Evolutionary conservation across 2,888 invertebrate species (phyloP).

Genomic region (Saturnia pavonia): DNA sequence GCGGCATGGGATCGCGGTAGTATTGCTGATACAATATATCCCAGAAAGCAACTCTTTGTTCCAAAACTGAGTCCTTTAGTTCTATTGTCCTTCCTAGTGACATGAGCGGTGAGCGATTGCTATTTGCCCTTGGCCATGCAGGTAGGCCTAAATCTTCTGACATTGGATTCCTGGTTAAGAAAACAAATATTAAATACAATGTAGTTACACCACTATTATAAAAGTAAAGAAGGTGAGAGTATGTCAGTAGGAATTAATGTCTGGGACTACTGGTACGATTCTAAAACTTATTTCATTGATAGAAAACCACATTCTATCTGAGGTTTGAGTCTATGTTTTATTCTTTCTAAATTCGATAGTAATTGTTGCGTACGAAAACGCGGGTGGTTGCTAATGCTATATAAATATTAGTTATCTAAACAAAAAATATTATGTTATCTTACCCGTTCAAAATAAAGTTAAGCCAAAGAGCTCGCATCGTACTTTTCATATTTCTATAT

Average conservation of each 20-base stretch:
- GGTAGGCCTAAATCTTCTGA: constrained; percentile 37
- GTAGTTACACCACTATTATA: too few relatives aligned
- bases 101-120: constrained; percentile 43
- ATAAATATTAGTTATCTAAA: too few relatives aligned
- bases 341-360: too few relatives aligned
- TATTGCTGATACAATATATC: constrained; percentile 47
- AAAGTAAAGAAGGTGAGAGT: too few relatives aligned
- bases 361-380: too few relatives aligned
- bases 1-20: constrained; percentile 43
- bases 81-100: constrained; percentile 38
- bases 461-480: constrained; percentile 35
- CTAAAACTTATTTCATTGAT: too few relatives aligned
- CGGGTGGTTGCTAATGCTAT: too few relatives aligned
- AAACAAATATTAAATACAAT: constrained; percentile 18
- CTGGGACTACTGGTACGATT: too few relatives aligned
- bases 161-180: constrained; percentile 44
- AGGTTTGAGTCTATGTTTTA: too few relatives aligned
- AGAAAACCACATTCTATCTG: too few relatives aligned
- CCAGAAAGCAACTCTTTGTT: constrained; percentile 45
- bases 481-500: constrained; percentile 32
- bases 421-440: constrained; percentile 22
- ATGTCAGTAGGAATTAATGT: too few relatives aligned
- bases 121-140: constrained; percentile 42
- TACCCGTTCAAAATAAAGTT: constrained; percentile 43
- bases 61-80: constrained; percentile 35